Evolutionary conservation across 2,113 vertebrate genomes (phyloP), one percentile per base, ranked within the genome.

Genomic region (Rhadina sibilatrix): DNA sequence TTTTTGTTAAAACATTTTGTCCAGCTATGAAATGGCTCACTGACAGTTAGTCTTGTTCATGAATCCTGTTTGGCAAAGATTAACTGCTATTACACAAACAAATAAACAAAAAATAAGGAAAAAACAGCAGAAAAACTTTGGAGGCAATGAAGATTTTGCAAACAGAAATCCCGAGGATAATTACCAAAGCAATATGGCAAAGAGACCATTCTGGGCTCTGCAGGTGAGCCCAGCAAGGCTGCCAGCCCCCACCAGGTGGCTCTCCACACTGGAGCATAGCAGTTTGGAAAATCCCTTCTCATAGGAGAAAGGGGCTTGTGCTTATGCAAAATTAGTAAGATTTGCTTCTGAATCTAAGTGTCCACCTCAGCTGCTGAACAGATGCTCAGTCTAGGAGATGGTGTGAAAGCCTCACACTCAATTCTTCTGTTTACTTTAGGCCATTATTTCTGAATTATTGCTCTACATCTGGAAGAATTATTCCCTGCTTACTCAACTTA

Each of bases 221-320:
- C 1, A 11, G 1, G 3, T 5, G 53, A 84, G 27, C 10, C 11
- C 30, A 28, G 66, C 22, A 31, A 84, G 65, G 65, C 84, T 69
- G 61, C 42, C 49, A 42, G 28, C 6, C 8, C 46, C 93, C 96
- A 93, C 38, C 66, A 85, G 94, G 65, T 94, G 94, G 71, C 96
- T 86, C 93, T 69, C 42, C 35, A 46, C 14, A 11, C 90, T 95
- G 87, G 64, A 88, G 22, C 38, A 85, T 1, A 23, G 35, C 46
- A 17, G 21, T 1, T 3, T 19, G 50, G 33, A 64, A 87, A 91
- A 68, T 54, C 37, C 20, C 11, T 77, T 33, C 27, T 42, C 35
- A 1, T 1, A 24, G 68, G 42, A 66, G 59, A 60, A 63, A 56
- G 28, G 13, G 27, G 33, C 17, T 80, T 69, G 40, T 10, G 24